These are phyloP conservation scores for Zaprionus vittiger DNA, from an alignment of 1,140 invertebrate genomes.

Conservation along the genomic window DNA sequence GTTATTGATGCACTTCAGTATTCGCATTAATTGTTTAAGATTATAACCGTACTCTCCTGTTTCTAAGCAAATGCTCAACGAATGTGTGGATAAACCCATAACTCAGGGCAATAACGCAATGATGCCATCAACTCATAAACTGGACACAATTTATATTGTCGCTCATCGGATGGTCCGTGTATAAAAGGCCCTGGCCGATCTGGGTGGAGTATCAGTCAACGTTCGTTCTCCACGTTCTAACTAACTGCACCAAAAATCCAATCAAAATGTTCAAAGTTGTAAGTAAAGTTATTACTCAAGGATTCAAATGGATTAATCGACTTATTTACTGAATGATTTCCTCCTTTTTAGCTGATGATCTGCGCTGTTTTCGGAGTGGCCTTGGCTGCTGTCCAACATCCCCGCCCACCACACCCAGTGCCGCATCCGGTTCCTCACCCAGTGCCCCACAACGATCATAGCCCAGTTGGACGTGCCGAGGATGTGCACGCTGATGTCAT, in stretches of 20 bases:
- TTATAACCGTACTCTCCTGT: slow-evolving; percentile 25
- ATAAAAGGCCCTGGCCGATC: slow-evolving; percentile 46
- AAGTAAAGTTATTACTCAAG: slow-evolving; percentile 31
- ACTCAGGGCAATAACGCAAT: slow-evolving; percentile 22
- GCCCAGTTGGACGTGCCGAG: slow-evolving; percentile 21
- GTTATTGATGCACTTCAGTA: slow-evolving; percentile 32
- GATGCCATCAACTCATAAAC: slow-evolving; percentile 25
- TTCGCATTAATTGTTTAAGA: slow-evolving; percentile 18
- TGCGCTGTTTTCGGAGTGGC: slow-evolving; percentile 66
- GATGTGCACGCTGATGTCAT: slow-evolving; percentile 64
- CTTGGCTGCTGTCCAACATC: slow-evolving; percentile 40
- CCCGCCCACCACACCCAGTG: slow-evolving; percentile 5
- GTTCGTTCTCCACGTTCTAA: slow-evolving; percentile 50
- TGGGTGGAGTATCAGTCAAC: slow-evolving; percentile 64
- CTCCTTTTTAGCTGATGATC: slow-evolving; percentile 52
- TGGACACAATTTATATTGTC: slow-evolving; percentile 11
- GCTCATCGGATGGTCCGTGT: slow-evolving; percentile 19
- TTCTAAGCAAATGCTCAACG: slow-evolving; percentile 21
- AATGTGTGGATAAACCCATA: slow-evolving; percentile 25
- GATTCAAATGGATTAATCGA: neutral
- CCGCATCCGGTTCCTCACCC: slow-evolving; percentile 19
- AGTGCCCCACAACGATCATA: neutral
- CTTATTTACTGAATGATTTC: neutral
- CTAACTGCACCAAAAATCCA: slow-evolving; percentile 40
- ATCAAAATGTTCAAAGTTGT: slow-evolving; percentile 75